Evolutionary conservation across 2,113 vertebrate species (phyloP).

Genomic region (Cephalopholis sonnerati): DNA sequence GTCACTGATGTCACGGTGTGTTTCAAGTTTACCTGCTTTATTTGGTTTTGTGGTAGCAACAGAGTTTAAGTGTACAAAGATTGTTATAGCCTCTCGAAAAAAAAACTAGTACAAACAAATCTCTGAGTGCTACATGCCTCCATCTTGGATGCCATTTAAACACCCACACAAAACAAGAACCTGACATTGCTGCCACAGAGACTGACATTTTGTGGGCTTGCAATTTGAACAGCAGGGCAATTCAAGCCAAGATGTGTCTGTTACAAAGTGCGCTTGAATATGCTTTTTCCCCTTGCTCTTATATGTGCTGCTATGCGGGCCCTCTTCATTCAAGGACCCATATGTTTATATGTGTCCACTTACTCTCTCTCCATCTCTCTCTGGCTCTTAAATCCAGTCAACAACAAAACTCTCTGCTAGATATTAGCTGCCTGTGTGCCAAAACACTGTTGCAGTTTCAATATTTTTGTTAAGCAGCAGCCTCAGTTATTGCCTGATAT

Average conservation of each 20-base stretch:
- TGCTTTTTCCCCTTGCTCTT: background rate
- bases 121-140: slow-evolving; percentile 20
- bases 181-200: slow-evolving; percentile 31
- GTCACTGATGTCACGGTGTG: background rate
- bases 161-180: slow-evolving; percentile 41
- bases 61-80: slow-evolving; percentile 11
- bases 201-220: slow-evolving; percentile 54
- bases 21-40: slow-evolving; percentile 1
- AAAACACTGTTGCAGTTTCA: background rate
- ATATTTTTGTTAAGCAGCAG: background rate
- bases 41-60: background rate
- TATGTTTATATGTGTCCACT: slow-evolving; percentile 30
- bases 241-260: slow-evolving; percentile 41
- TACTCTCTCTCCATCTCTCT: slow-evolving; percentile 13
- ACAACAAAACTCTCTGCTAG: slow-evolving; percentile 25
- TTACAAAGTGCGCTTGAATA: slow-evolving; percentile 28
- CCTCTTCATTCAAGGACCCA: slow-evolving; percentile 44
- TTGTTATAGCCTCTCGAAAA: slow-evolving; percentile 4
- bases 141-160: slow-evolving; percentile 51
- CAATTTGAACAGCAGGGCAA: slow-evolving; percentile 54
- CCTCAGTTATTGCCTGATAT: slow-evolving; percentile 4
- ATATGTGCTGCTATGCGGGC: slow-evolving; percentile 16
- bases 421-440: background rate
- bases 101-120: slow-evolving; percentile 21
- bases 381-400: slow-evolving; percentile 27